Base-by-base conservation (phyloP, 2,888 invertebrate genomes). In the Andrena bicolor region DNA sequence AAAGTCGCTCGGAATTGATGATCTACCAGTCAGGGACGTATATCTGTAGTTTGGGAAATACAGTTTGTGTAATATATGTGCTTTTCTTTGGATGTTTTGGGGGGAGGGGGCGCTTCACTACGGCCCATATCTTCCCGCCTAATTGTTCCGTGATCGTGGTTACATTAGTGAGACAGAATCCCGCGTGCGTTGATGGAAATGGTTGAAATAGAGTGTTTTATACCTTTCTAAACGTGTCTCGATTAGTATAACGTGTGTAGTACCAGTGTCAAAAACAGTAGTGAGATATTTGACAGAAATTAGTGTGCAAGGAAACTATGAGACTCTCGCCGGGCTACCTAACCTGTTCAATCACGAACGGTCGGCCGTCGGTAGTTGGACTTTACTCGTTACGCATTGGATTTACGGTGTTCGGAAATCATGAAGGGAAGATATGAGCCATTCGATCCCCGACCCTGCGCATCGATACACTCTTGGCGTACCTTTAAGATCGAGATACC, bases 261-360 rank as follows among this genome's bases (percentile, higher is more conserved):
- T 32, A 6, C 13, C n/a, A 51, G 28, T n/a, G 20, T 8, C 8
- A 26, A 26, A 23, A 56, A 10, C 28, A 51, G 13, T 10, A 2
- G 16, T 6, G 8, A 10, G 30, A 20, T 26, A 7, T 30, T 7
- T 16, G 30, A 7, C 5, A 30, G 60, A n/a, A 30, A 60, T 60
- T 60, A 60, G 58, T 41, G 69, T 76, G 71, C 79, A 70, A 76
- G 82, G 79, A 85, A 68, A 69, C 78, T 87, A 16, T 5, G 41
- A 16, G 41, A 16, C 72, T 80, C 71, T 60, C 48, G 68, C 68
- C 66, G 72, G 60, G 68, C 78, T 76, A 85, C 71, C 80, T 82
- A 73, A 51, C 51, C 26, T 56, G 64, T 81, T 28, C 53, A 10
- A 53, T 53, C 20, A 1, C n/a, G 53, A 26, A 51, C 26, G 16